phyloP scores from a whole-genome alignment of 1,140 invertebrate genomes.

The Camponotus floridanus region DNA sequence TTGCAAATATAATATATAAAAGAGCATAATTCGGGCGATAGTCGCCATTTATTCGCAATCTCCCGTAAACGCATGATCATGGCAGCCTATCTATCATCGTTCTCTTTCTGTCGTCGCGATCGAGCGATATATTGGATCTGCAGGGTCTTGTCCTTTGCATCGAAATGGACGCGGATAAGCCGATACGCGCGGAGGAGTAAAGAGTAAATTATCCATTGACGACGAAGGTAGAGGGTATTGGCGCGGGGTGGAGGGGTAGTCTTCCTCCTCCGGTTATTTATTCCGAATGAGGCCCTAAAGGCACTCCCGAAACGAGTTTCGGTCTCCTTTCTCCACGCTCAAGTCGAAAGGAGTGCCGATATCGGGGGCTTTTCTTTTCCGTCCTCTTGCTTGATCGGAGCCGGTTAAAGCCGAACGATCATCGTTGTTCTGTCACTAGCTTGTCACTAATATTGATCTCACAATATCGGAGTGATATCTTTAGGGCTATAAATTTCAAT shows the following conservation, averaged over 20 bases:
- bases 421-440: not conserved
- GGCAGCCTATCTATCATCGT: constrained; percentile 30
- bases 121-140: constrained; percentile 18
- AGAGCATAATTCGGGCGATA: not conserved
- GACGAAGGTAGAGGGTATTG: not conserved
- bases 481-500: too few relatives aligned
- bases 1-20: not conserved
- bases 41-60: not conserved
- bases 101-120: constrained; percentile 13
- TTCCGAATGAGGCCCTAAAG: constrained; percentile 69
- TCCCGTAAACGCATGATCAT: constrained; percentile 5
- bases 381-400: constrained; percentile 28
- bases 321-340: constrained; percentile 58
- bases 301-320: constrained; percentile 73
- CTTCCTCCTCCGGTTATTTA: constrained; percentile 68
- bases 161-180: constrained; percentile 64
- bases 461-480: not conserved
- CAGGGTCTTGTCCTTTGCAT: constrained; percentile 63
- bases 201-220: constrained; percentile 70
- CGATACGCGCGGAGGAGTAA: constrained; percentile 35
- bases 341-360: constrained; percentile 52
- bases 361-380: constrained; percentile 52
- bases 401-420: constrained; percentile 47
- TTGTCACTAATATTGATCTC: constrained; percentile 8
- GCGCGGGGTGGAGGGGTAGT: not conserved